Evolutionary conservation across 1,140 invertebrate species (phyloP).

Genomic region (Aleiodes sp.): DNA sequence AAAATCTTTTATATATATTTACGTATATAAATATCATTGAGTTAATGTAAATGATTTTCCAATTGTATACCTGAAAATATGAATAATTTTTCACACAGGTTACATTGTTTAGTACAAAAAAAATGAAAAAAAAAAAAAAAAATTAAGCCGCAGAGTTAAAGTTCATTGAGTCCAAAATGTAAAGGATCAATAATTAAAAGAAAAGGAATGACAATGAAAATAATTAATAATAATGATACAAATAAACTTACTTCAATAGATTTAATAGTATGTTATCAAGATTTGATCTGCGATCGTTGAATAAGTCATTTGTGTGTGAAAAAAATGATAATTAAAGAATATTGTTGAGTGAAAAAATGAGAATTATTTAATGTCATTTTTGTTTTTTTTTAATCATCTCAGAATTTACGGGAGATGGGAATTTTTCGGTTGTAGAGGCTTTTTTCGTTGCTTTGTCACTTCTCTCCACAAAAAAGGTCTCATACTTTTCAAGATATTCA

Average conservation of each 20-base stretch:
- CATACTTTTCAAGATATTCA: too few species aligned
- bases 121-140: slow-evolving; percentile 48
- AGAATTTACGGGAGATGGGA: too few species aligned
- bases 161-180: slow-evolving; percentile 46
- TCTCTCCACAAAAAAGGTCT: too few species aligned
- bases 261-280: not conserved
- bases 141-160: not conserved
- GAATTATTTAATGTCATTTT: too few species aligned
- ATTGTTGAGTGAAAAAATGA: too few species aligned
- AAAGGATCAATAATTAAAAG: slow-evolving; percentile 44
- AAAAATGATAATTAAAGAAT: too few species aligned
- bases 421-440: too few species aligned
- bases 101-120: slow-evolving; percentile 47
- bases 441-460: too few species aligned
- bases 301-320: not conserved
- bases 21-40: slow-evolving; percentile 48
- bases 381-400: too few species aligned
- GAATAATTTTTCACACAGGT: slow-evolving; percentile 39
- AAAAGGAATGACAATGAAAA: slow-evolving; percentile 9
- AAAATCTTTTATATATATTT: slow-evolving; percentile 55
- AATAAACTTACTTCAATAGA: not conserved
- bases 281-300: slow-evolving; percentile 8
- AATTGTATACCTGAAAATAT: slow-evolving; percentile 51
- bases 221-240: not conserved
- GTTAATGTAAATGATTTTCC: slow-evolving; percentile 55